phyloP scores from a whole-genome alignment of 2,888 invertebrate genomes.

The Caradrina clavipalpis region DNA sequence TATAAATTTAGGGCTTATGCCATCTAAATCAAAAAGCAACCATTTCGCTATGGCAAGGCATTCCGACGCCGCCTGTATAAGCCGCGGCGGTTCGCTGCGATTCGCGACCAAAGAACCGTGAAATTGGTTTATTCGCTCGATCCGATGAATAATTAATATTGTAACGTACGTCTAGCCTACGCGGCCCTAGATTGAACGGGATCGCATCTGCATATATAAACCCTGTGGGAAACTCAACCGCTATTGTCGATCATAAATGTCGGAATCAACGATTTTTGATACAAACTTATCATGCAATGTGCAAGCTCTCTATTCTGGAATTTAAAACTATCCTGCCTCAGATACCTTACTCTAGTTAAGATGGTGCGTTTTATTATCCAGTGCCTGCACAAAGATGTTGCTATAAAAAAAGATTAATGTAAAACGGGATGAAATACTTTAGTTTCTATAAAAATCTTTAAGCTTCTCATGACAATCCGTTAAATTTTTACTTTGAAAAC shows the following conservation, averaged over 20 bases:
- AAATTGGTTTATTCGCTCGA: conserved; percentile 91
- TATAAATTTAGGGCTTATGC: neutral
- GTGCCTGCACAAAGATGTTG: no score
- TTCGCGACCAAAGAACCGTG: conserved; percentile 90
- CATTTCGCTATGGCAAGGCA: conserved; percentile 25
- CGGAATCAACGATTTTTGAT: conserved; percentile 28
- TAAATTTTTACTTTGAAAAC: no score
- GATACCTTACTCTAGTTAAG: no score
- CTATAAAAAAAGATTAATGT: no score
- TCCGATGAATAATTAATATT: conserved; percentile 91
- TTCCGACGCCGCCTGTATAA: conserved; percentile 74
- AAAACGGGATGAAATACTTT: no score
- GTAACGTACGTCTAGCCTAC: conserved; percentile 79
- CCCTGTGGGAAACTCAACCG: conserved; percentile 76
- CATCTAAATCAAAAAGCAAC: neutral
- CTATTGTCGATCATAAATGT: conserved; percentile 48
- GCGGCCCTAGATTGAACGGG: conserved; percentile 78
- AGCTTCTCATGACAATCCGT: no score
- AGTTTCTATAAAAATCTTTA: no score
- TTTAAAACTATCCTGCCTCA: no score
- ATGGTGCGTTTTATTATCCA: no score
- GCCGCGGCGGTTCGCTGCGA: conserved; percentile 78
- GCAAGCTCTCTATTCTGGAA: neutral
- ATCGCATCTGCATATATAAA: conserved; percentile 83
- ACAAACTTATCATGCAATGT: neutral